phyloP scores from a whole-genome alignment of 2,797 vertebrate species.

The Cephalopachus bancanus region DNA sequence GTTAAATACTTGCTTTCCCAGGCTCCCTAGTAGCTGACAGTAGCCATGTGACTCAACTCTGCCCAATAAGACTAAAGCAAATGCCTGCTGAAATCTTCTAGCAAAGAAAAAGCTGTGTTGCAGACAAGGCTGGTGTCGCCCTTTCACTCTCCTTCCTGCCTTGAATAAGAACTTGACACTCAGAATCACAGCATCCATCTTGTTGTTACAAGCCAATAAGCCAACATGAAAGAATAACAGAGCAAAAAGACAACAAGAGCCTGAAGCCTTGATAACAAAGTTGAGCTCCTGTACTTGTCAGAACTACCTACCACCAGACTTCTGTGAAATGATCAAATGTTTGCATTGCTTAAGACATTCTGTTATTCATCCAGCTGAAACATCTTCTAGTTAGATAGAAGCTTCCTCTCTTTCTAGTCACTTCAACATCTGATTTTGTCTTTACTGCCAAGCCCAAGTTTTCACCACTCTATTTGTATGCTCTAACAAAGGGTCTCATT shows the following conservation, averaged over 20 bases:
- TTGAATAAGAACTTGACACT: slow-evolving; percentile 22
- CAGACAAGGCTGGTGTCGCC: background rate
- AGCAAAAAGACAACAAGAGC: slow-evolving; percentile 1
- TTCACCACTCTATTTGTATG: background rate
- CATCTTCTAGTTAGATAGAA: slow-evolving; percentile 26
- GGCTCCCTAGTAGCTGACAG: background rate
- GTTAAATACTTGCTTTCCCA: slow-evolving; percentile 56
- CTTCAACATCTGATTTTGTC: background rate
- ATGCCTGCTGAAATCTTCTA: background rate
- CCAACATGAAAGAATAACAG: background rate
- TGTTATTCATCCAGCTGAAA: slow-evolving; percentile 23
- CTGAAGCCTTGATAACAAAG: background rate
- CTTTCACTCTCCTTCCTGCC: background rate
- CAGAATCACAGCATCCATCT: background rate
- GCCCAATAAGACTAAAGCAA: slow-evolving; percentile 26
- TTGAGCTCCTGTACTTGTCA: background rate
- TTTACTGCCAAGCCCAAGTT: background rate
- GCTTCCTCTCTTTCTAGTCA: slow-evolving; percentile 40
- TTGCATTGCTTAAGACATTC: background rate
- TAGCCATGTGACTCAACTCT: background rate
- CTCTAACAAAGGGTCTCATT: slow-evolving; percentile 28
- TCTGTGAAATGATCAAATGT: slow-evolving; percentile 38
- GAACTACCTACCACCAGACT: background rate
- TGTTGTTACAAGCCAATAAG: slow-evolving; percentile 43
- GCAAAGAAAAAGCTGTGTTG: slow-evolving; percentile 30